Evolutionary conservation across 2,797 vertebrate genomes (phyloP).

Genomic region (Anguilla obscura): DNA sequence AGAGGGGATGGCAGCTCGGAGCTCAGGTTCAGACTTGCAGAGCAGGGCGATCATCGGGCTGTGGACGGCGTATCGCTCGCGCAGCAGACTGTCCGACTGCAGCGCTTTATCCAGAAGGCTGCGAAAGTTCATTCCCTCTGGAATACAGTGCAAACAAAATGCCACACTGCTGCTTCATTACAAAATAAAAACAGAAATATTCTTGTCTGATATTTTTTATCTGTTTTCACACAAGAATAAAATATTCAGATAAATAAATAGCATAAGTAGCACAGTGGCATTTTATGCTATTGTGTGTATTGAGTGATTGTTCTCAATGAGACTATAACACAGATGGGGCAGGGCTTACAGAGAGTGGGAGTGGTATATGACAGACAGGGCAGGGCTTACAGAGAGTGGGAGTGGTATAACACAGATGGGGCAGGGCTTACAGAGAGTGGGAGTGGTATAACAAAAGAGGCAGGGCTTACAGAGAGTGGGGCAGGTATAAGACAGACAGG

Average conservation of each 20-base stretch:
- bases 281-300: too few relatives aligned
- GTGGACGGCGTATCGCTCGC: conserved; percentile 86
- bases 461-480: neutral
- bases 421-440: too few relatives aligned
- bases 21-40: conserved; percentile 88
- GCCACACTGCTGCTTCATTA: neutral
- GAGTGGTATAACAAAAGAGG: neutral
- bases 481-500: neutral
- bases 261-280: neutral
- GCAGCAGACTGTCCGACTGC: conserved; percentile 90
- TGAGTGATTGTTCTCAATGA: neutral
- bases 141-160: neutral
- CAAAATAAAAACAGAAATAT: neutral
- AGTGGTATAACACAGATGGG: neutral
- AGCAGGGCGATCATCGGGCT: conserved; percentile 89
- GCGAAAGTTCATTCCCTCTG: conserved; percentile 87
- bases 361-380: neutral
- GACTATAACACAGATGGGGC: neutral
- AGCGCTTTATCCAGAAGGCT: conserved; percentile 85
- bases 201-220: neutral
- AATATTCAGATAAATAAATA: neutral
- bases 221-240: neutral
- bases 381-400: neutral
- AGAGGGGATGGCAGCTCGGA: conserved; percentile 90
- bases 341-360: neutral